These are phyloP conservation scores for Galaxea fascicularis DNA, from an alignment of 92 coral and sea anemone species.

Conservation along the genomic window DNA sequence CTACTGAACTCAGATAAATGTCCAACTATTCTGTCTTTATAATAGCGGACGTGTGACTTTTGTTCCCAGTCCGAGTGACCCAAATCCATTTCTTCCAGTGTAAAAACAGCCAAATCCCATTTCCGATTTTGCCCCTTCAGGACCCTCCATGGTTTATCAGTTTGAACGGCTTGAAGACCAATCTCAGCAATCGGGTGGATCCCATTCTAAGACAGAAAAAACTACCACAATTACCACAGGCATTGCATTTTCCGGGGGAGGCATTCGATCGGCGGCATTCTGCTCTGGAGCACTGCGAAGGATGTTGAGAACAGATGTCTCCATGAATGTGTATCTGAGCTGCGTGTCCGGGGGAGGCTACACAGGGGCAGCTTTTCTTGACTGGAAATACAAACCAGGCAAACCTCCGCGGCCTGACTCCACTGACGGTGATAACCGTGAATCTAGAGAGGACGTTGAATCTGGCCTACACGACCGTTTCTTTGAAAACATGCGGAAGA, in stretches of 20 bases:
- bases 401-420: no score
- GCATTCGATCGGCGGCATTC: conserved; percentile 86
- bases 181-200: neutral
- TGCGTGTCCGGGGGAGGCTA: conserved; percentile 89
- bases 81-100: no score
- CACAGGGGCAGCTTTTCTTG: conserved; percentile 80
- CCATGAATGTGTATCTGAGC: conserved; percentile 65
- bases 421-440: no score
- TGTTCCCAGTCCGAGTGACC: no score
- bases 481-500: conserved; percentile 20
- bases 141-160: no score
- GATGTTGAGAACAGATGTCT: conserved; percentile 56
- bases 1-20: no score
- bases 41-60: no score
- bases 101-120: no score
- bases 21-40: no score
- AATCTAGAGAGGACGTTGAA: no score
- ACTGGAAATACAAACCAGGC: conserved; percentile 65
- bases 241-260: conserved; percentile 86
- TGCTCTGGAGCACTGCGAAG: conserved; percentile 86
- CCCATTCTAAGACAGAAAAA: neutral
- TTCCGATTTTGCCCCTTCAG: no score
- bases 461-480: neutral
- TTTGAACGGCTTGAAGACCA: no score
- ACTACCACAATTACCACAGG: conserved; percentile 5